Base-by-base conservation (phyloP, 1,140 invertebrate genomes). In the Lordiphosa clarofinis region DNA sequence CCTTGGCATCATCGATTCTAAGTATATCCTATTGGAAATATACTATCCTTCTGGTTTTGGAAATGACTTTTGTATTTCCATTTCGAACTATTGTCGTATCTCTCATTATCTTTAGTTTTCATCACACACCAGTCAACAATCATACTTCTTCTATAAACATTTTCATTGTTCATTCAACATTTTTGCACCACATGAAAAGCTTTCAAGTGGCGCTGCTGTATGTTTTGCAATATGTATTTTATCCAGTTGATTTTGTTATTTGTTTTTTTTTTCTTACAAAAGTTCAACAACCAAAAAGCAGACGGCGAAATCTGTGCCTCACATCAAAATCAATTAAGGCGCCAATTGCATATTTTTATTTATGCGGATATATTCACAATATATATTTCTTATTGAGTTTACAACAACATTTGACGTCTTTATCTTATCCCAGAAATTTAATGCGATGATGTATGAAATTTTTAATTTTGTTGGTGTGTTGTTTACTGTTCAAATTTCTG, bases 371-470 rank as follows among this genome's bases (percentile, higher is more conserved):
- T 44, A 40, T 43, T 71, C 43, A 10, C 38, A 63, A 70, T 70
- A 64, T 56, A 59, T 79, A 35, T 60, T 36, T 56, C 40, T 36
- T 40, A 50, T 57, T 78, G 52, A 52, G 43, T 43, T 42, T 47
- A 61, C 55, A 44, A 65, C 44, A 53, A 59, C 73, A 78, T 82
- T 86, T 82, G 73, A 82, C 79, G 78, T 86, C 73, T 86, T 82
- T 82, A 82, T 82, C 78, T 82, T 82, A 82, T 82, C 78, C 78
- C 68, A 73, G 37, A 82, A 86, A 78, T 86, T 73, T 84, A 78
- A 82, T 82, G 78, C 78, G 78, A 82, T 82, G 78, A 82, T 82
- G 78, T 82, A 82, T 82, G 78, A 82, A 86, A 64, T 78, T 82
- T 82, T 73, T 86, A 84, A 82, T 76, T 81, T 58, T 73, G 19